phyloP scores from a whole-genome alignment of 2,797 vertebrate genomes.

The Pteronotus mesoamericanus region DNA sequence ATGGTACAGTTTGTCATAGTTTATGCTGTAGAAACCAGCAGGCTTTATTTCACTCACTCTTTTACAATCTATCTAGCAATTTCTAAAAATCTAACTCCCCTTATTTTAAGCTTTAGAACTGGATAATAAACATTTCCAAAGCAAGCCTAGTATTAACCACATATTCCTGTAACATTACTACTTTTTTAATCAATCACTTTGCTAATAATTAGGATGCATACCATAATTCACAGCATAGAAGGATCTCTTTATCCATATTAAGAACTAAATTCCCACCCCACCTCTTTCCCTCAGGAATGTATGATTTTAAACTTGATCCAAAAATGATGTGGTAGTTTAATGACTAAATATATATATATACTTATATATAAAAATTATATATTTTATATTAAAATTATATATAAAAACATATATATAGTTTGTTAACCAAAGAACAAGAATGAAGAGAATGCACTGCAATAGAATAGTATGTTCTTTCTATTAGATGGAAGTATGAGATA shows the following conservation, averaged over 20 bases:
- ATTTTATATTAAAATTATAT: too few species aligned
- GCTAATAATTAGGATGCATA: background rate
- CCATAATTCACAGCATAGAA: background rate
- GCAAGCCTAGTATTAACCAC: background rate
- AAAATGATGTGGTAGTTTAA: background rate
- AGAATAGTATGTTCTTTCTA: constrained; percentile 44
- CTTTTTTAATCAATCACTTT: background rate
- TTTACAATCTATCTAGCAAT: background rate
- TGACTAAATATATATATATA: background rate
- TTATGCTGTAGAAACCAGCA: background rate
- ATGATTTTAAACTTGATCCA: background rate
- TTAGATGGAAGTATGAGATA: constrained; percentile 66
- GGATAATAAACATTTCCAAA: background rate
- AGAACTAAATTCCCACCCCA: background rate
- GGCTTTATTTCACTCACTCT: background rate
- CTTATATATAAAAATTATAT: too few species aligned
- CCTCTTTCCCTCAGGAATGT: background rate
- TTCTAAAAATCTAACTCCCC: background rate
- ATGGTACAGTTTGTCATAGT: background rate
- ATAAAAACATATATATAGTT: too few species aligned
- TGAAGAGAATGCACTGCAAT: background rate
- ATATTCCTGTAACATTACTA: background rate
- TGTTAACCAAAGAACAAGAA: background rate
- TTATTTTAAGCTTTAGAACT: background rate
- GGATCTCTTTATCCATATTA: background rate